Evolutionary conservation across 2,888 invertebrate genomes (phyloP), one percentile per base, ranked within the genome.

Genomic region (Athrips mouffetella): DNA sequence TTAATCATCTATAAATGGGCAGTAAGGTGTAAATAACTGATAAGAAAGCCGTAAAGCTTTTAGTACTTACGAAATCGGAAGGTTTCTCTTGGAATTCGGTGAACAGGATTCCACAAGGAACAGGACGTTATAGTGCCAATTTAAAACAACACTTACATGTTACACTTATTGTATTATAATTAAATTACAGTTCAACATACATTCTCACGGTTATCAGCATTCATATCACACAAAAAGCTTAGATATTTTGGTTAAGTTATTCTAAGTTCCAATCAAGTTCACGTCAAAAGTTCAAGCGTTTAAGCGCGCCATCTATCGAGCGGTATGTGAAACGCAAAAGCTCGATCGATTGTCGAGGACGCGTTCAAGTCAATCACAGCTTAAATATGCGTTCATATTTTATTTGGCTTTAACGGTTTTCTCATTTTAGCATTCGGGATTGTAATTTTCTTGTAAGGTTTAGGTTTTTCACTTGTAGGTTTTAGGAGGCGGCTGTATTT

Each of bases 241-340:
- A 81, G 75, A 72, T 85, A 85, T 84, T 87, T 85, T 86, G 85
- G 84, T 78, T 82, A 87, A 78, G 77, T 78, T 83, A 77, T 76
- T 80, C 59, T 73, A 80, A 84, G 79, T 84, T 82, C 69, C 74
- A 73, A 76, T 79, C 76, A 86, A 87, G 86, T 87, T 86, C 82
- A 86, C 82, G 87, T 88, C 87, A 88, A 87, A 87, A 88, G 87
- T 88, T 87, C 87, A 85, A 48, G 73, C 72, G 66, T 66, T 55
- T 51, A 66, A 66, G 54, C 5, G 53, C 67, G 82, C 74, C 85
- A 85, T 81, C 87, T 87, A 78, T 74, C 62, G 56, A 57, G 29
- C 55, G 79, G 79, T 62, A 85, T 75, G 83, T 65, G 64, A 61
- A 74, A 57, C 58, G 48, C 49, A 66, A 78, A 87, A 85, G 85